Base-by-base conservation (phyloP, 2,113 vertebrate species). In the Dromas ardeola region DNA sequence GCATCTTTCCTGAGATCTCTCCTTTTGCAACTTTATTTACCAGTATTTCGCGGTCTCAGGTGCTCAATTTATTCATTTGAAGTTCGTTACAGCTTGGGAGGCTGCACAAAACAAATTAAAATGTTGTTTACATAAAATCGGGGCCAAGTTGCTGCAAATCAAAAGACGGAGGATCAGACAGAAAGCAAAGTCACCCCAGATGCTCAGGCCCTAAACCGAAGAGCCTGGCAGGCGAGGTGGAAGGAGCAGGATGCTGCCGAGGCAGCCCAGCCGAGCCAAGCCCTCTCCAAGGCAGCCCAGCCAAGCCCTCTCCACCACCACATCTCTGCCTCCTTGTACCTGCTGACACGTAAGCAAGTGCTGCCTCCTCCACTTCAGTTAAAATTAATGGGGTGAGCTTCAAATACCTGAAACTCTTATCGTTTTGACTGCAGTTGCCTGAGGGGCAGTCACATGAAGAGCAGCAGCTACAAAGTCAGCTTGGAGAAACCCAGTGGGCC, bases 201-300 rank as follows among this genome's bases (percentile, higher is more conserved):
- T 11, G 26, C 26, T 90, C 32, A 29, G 38, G 26, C 22, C 16
- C n/a, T 15, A 49, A 69, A 65, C 11, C 1, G 3, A 89, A 62
- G 62, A 27, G 18, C 34, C 34, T 49, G 36, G 40, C 26, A 83
- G 4, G 1, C 0, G 4, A n/a, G n/a, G 25, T 22, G 77, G 17
- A 36, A 47, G 34, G 45, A 49, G 55, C 22, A 53, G n/a, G 36
- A 5, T 0, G 0, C 17, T 47, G 34, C 10, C 0, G 1, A 45
- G 29, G 43, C 40, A 42, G 47, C 40, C 63, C 67, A 29, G n/a
- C 2, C 2, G 6, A 65, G n/a, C 40, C 40, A 40, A 40, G 40
- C 40, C 40, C 40, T 40, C 40, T 40, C 9, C 0, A 1, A 50
- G 29, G 42, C 38, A 42, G 52, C 40, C 63, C 63, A 32, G n/a